Conservation (phyloP, 2,888 invertebrate genomes). For the Dysmachus trigonus region DNA sequence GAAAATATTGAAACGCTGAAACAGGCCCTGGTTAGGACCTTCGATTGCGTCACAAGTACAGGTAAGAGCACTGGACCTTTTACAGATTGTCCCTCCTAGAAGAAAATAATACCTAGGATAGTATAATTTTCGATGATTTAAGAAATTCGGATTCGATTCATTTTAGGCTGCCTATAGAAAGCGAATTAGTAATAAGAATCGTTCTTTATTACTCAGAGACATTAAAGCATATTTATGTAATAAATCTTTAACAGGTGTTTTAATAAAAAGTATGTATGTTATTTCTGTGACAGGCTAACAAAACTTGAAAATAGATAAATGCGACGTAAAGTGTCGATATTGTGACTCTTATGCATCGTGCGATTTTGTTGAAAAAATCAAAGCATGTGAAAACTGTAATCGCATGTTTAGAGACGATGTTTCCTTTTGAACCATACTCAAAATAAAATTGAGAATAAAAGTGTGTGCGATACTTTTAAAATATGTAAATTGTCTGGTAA, state of each 20-base stretch:
- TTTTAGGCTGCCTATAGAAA: not conserved
- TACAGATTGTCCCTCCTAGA: too few species aligned
- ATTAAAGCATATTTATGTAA: constrained; percentile 19
- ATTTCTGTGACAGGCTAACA: too few species aligned
- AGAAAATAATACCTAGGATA: too few species aligned
- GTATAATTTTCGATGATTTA: too few species aligned
- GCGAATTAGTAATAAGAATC: not conserved
- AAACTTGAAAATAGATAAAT: not conserved
- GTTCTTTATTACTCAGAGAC: constrained; percentile 8
- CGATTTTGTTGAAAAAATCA: not conserved
- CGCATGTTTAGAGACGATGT: not conserved
- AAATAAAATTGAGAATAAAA: constrained; percentile 2
- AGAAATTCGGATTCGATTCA: too few species aligned
- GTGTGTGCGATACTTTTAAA: too few species aligned
- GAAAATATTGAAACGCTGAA: too few species aligned
- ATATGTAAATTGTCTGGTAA: too few species aligned
- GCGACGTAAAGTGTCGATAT: constrained; percentile 8
- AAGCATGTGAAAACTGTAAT: constrained; percentile 5
- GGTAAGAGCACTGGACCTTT: too few species aligned
- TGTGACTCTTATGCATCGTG: constrained; percentile 14
- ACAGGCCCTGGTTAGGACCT: too few species aligned
- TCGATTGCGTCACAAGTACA: too few species aligned
- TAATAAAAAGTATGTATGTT: constrained; percentile 13
- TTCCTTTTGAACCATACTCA: not conserved
- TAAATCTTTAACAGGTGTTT: constrained; percentile 22